Conservation (phyloP, 2,888 invertebrate genomes). For the Xestia sexstrigata region DNA sequence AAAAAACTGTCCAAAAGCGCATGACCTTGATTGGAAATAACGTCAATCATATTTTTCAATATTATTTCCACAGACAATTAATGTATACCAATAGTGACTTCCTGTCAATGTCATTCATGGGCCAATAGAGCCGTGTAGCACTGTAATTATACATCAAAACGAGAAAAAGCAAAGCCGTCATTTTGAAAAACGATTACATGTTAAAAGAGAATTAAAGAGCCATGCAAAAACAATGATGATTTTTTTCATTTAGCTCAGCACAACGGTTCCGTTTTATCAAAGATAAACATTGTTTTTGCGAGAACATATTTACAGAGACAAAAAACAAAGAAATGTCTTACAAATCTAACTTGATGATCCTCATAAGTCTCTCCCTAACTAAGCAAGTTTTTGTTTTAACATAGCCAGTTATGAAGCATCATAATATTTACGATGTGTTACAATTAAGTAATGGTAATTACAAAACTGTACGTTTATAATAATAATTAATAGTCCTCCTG, state of each 20-base stretch:
- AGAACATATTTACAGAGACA: background rate
- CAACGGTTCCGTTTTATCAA: background rate
- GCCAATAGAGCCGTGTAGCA: background rate
- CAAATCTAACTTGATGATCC: background rate
- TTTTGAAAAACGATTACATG: background rate
- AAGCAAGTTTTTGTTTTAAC: background rate
- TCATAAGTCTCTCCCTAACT: background rate
- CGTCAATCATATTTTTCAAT: background rate
- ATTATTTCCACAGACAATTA: background rate
- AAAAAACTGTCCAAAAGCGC: background rate
- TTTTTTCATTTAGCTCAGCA: background rate
- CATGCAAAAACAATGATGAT: slow-evolving; percentile 5
- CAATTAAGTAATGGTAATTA: background rate
- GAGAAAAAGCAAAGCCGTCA: background rate
- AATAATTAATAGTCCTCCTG: background rate
- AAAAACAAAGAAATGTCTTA: background rate
- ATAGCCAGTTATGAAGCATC: background rate
- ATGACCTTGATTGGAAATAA: background rate
- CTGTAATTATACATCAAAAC: background rate
- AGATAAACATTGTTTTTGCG: slow-evolving; percentile 4
- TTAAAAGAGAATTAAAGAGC: background rate
- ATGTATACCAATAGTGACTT: background rate
- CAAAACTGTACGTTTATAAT: background rate
- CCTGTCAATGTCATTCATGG: background rate
- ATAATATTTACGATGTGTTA: background rate